These are phyloP conservation scores for Brachyhypopomus occidentalis DNA, from an alignment of 2,113 vertebrate species.

Conservation along the genomic window DNA sequence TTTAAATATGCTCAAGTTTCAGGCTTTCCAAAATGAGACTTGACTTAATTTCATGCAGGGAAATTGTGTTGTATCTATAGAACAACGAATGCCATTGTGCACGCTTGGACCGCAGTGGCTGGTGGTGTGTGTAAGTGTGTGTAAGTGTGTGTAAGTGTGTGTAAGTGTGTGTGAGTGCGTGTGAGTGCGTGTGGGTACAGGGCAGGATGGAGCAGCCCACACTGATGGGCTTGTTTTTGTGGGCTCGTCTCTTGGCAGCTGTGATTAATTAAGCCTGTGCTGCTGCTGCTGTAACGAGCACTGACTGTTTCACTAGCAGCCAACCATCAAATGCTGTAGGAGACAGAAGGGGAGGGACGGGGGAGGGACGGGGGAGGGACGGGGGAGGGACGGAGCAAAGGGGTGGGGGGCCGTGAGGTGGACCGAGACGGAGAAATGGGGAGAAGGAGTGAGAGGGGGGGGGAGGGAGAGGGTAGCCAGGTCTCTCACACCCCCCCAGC, in stretches of 20 bases:
- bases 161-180: slow-evolving; percentile 22
- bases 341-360: slow-evolving; percentile 2
- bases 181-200: slow-evolving; percentile 2
- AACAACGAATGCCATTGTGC: slow-evolving; percentile 29
- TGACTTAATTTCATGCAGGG: slow-evolving; percentile 1
- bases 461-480: neutral
- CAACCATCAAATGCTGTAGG: slow-evolving; percentile 77
- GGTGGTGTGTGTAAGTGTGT: slow-evolving; percentile 1
- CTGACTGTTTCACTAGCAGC: slow-evolving; percentile 73
- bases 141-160: slow-evolving; percentile 6
- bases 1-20: neutral
- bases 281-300: slow-evolving; percentile 72
- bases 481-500: neutral
- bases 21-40: neutral
- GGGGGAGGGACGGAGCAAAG: neutral
- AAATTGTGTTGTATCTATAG: slow-evolving; percentile 10
- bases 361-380: neutral
- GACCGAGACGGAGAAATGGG: neutral
- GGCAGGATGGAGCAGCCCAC: slow-evolving; percentile 64
- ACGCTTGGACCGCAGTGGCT: slow-evolving; percentile 7
- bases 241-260: slow-evolving; percentile 69
- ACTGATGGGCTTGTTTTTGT: slow-evolving; percentile 74
- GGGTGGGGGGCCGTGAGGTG: neutral
- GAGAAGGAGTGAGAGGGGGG: too few species aligned
- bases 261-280: slow-evolving; percentile 72